phyloP scores from a whole-genome alignment of 2,113 vertebrate genomes.

The Cacatua alba region DNA sequence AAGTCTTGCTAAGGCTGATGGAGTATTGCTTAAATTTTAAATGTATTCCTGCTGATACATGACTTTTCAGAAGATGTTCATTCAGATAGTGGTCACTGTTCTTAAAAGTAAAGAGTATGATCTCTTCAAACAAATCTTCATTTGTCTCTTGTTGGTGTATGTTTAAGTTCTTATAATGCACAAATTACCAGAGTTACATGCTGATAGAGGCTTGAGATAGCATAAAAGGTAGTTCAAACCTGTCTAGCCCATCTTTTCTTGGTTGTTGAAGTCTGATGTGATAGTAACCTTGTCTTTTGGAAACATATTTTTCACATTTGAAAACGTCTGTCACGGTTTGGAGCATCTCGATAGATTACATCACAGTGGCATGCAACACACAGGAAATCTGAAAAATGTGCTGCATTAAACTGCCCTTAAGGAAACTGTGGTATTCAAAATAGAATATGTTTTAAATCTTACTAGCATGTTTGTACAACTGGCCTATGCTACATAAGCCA shows the following conservation, averaged over 20 bases:
- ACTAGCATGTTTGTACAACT: slow-evolving; percentile 66
- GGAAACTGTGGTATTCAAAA: slow-evolving; percentile 66
- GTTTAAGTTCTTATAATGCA: background rate
- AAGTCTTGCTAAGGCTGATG: background rate
- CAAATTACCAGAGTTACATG: background rate
- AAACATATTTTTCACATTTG: slow-evolving; percentile 66
- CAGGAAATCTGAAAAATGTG: slow-evolving; percentile 72
- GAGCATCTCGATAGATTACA: slow-evolving; percentile 57
- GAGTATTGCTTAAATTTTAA: background rate
- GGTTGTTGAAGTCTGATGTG: slow-evolving; percentile 19
- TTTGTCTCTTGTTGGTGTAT: background rate
- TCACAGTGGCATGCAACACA: slow-evolving; percentile 68
- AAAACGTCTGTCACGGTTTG: slow-evolving; percentile 62
- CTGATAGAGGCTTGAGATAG: background rate
- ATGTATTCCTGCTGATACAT: background rate
- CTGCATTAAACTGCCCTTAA: slow-evolving; percentile 64
- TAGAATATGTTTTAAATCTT: slow-evolving; percentile 73
- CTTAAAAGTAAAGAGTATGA: background rate
- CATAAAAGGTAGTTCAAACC: background rate
- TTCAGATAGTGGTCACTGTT: background rate
- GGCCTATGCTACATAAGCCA: background rate
- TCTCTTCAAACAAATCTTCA: background rate
- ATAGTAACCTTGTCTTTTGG: slow-evolving; percentile 37
- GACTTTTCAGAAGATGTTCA: background rate
- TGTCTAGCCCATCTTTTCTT: background rate